Base-by-base conservation (phyloP, 1,140 invertebrate genomes). In the Amphibalanus amphitrite region DNA sequence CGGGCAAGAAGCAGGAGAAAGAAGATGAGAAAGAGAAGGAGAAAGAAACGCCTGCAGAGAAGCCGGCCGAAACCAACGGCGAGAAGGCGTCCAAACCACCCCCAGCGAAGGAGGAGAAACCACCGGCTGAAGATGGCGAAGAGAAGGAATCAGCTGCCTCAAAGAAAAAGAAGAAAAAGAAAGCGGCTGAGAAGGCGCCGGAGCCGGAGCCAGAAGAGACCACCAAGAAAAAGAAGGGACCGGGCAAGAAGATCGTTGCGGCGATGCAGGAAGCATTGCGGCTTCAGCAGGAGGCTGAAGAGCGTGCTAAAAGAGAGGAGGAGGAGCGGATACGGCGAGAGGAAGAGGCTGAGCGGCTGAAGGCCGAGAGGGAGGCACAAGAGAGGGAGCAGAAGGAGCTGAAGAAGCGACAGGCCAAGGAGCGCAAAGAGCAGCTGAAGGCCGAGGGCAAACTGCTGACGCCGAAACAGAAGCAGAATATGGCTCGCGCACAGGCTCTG, bases 381-480 rank as follows among this genome's bases (percentile, higher is more conserved):
- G 92, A 95, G 79, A 87, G 91, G 79, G 94, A 93, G 80, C 85
- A 86, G 71, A 95, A 94, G 79, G 90, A 95, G 76, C 87, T 86
- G 74, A 94, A 94, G 78, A 98, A 97, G 78, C 86, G 92, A 76
- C 95, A 95, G 78, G 93, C 97, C 82, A 97, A 97, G 76, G 94
- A 97, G 78, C 86, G 89, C 72, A 93, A 91, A 80, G 92, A 95
- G 79, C 85, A 91, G 77, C 81, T 96, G 59, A 97, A 97, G 79
- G 91, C 90, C 29, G 94, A 98, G 83, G 95, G 96, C 1, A 97
- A 95, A 83, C 82, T 95, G 29, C 80, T 98, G 40, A 95, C 93
- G 8, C 85, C 90, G 0, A 95, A 95, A 81, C 93, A 98, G 78
- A 93, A 92, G 78, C 89, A 92, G 75, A 92, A 94, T 75, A 85